These are phyloP conservation scores for Petroica traversi DNA, from an alignment of 2,113 vertebrate species.

Conservation along the genomic window DNA sequence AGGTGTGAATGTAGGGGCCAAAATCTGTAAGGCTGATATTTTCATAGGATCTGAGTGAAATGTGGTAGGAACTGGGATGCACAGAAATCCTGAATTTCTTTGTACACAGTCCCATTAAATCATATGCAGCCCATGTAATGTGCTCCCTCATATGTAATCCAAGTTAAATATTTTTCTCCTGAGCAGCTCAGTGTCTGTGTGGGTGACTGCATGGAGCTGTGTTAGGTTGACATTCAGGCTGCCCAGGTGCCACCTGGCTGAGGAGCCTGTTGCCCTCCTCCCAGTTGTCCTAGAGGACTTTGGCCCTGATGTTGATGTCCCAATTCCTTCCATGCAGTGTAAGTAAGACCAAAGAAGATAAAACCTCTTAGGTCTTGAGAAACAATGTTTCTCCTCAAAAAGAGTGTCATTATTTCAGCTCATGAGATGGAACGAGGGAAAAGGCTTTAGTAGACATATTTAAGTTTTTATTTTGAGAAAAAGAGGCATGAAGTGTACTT, in stretches of 20 bases:
- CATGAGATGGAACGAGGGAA: not conserved
- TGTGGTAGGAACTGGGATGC: not conserved
- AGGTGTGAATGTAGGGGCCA: not conserved
- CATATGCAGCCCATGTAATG: fast-evolving
- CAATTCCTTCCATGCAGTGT: not conserved
- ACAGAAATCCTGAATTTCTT: not conserved
- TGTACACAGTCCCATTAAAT: not conserved
- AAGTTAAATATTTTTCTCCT: not conserved
- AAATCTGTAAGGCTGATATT: not conserved
- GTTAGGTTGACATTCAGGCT: not conserved
- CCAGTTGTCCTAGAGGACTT: too few relatives aligned
- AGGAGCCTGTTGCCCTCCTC: not conserved
- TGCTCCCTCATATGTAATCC: not conserved
- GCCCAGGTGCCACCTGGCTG: not conserved
- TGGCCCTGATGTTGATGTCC: not conserved
- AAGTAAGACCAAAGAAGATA: not conserved
- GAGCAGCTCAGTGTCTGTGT: not conserved
- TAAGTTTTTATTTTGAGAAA: not conserved
- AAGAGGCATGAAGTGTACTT: not conserved
- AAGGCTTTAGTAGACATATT: not conserved
- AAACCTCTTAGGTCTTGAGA: not conserved
- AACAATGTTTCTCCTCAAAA: not conserved
- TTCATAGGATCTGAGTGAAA: not conserved
- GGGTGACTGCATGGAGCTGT: not conserved
- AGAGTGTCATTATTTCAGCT: not conserved